phyloP scores from a whole-genome alignment of 2,113 vertebrate genomes.

The Hiodon alosoides region DNA sequence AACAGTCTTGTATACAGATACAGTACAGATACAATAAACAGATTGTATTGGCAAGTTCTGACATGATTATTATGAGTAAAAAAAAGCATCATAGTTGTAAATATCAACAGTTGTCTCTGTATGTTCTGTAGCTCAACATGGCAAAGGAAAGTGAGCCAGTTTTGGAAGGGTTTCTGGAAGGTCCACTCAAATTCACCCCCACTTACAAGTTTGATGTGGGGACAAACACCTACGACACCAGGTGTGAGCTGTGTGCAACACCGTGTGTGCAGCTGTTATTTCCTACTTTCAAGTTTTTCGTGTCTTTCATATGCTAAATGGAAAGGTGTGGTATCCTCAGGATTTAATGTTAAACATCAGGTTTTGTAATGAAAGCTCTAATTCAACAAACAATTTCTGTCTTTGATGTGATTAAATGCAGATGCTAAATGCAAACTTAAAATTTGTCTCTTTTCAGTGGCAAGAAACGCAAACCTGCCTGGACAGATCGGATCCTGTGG shows the following conservation, averaged over 20 bases:
- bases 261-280: neutral
- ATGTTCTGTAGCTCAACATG: slow-evolving; percentile 79
- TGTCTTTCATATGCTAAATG: neutral
- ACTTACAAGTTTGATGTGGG: slow-evolving; percentile 98
- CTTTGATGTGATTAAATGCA: too few relatives aligned
- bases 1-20: neutral
- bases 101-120: slow-evolving; percentile 6
- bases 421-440: too few relatives aligned
- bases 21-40: neutral
- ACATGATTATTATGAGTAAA: too few relatives aligned
- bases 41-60: neutral
- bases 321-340: too few relatives aligned
- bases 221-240: slow-evolving; percentile 93
- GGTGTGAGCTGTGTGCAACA: slow-evolving; percentile 56
- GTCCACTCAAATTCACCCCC: slow-evolving; percentile 86
- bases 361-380: too few relatives aligned
- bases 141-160: slow-evolving; percentile 85
- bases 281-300: neutral
- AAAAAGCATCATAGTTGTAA: neutral
- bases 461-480: slow-evolving; percentile 95
- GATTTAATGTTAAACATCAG: too few relatives aligned
- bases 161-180: slow-evolving; percentile 87
- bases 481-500: slow-evolving; percentile 97
- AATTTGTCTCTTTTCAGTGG: slow-evolving; percentile 57
- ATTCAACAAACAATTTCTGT: too few relatives aligned